Evolutionary conservation across 2,797 vertebrate species (phyloP).

Genomic region (Anolis apletophallus): DNA sequence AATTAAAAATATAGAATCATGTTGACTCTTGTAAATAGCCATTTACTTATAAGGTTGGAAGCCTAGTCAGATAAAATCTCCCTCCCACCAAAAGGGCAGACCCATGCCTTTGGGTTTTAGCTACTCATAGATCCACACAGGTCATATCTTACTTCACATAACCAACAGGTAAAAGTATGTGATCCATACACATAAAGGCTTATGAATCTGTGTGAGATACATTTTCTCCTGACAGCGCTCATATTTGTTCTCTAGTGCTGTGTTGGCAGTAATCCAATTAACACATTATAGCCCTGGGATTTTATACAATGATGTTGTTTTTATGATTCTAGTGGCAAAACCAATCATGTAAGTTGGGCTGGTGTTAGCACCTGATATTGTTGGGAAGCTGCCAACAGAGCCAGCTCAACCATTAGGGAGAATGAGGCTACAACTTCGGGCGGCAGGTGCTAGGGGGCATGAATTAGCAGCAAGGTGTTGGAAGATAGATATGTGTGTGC

Average conservation of each 20-base stretch:
- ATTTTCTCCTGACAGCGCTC: not conserved
- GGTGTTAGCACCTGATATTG: not conserved
- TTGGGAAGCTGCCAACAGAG: not conserved
- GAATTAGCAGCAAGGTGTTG: no score
- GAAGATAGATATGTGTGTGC: no score
- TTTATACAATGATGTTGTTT: not conserved
- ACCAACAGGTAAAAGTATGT: not conserved
- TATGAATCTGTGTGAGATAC: not conserved
- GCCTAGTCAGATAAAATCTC: not conserved
- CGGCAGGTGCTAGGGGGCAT: no score
- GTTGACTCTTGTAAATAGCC: slow-evolving; percentile 52
- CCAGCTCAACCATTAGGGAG: no score
- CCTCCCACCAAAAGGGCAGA: slow-evolving; percentile 24
- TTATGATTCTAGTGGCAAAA: not conserved
- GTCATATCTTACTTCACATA: not conserved
- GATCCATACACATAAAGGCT: not conserved
- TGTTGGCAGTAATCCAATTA: not conserved
- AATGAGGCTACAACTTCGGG: no score
- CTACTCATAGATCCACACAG: not conserved
- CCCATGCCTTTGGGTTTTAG: slow-evolving; percentile 34
- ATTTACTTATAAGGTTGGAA: slow-evolving; percentile 36
- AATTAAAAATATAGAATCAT: slow-evolving; percentile 63
- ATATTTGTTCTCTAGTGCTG: not conserved
- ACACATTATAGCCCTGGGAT: not conserved
- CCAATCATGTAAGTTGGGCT: not conserved